Evolutionary conservation across 2,797 vertebrate genomes (phyloP).

Genomic region (Pseudochaenichthys georgianus): DNA sequence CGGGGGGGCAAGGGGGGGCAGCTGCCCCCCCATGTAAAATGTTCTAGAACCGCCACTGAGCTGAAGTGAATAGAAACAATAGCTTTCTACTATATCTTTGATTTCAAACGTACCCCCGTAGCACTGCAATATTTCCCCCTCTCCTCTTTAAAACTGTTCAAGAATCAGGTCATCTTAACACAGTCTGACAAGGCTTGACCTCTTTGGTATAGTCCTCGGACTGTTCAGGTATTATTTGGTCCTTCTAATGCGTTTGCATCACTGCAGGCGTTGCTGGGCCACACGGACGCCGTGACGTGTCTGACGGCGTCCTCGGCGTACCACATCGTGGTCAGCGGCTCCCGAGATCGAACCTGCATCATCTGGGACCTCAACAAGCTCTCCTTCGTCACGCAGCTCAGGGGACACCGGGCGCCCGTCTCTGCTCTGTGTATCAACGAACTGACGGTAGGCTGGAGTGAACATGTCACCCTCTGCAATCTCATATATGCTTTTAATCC

Average conservation of each 20-base stretch:
- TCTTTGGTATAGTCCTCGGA: too few species aligned
- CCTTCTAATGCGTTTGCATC: background rate
- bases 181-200: too few species aligned
- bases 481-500: background rate
- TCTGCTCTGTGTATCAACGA: slow-evolving; percentile 98
- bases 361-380: slow-evolving; percentile 99
- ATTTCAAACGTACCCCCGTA: too few species aligned
- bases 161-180: too few species aligned
- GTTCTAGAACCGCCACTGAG: too few species aligned
- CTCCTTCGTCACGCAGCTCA: slow-evolving; percentile 95
- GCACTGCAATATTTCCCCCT: too few species aligned
- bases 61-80: too few species aligned
- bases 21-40: too few species aligned
- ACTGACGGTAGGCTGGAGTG: slow-evolving; percentile 86
- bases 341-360: slow-evolving; percentile 97
- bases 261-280: slow-evolving; percentile 92
- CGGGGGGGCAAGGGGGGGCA: too few species aligned
- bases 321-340: slow-evolving; percentile 97
- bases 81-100: too few species aligned
- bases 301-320: slow-evolving; percentile 94
- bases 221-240: background rate
- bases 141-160: too few species aligned
- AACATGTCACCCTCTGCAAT: background rate
- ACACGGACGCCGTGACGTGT: slow-evolving; percentile 95
- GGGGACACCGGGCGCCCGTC: slow-evolving; percentile 95